These are phyloP conservation scores for Hippocampus abdominalis DNA, from an alignment of 2,113 vertebrate species.

Conservation along the genomic window DNA sequence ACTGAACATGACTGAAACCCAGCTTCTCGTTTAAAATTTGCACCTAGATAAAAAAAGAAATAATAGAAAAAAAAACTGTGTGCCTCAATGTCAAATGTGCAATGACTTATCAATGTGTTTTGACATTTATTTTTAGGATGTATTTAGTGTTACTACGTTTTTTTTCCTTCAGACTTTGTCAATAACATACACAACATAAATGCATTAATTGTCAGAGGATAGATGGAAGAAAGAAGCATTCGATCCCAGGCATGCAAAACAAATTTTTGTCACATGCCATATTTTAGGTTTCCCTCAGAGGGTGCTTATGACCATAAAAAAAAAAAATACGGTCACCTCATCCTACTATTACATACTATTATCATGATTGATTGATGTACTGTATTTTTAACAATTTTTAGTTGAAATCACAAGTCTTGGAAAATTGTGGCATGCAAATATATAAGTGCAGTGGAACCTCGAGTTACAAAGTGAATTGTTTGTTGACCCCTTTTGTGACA, in stretches of 20 bases:
- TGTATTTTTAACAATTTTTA: background rate
- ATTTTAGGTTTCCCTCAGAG: background rate
- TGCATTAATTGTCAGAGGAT: constrained; percentile 40
- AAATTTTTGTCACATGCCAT: background rate
- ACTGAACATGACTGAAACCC: constrained; percentile 73
- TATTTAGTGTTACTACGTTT: background rate
- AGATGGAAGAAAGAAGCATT: constrained; percentile 6
- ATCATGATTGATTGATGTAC: background rate
- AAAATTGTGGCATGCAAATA: no score
- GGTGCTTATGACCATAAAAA: background rate
- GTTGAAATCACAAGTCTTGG: background rate
- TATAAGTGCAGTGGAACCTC: no score
- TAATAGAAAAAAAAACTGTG: constrained; percentile 38
- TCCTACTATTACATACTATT: background rate
- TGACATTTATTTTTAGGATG: constrained; percentile 7
- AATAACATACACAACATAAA: constrained; percentile 13
- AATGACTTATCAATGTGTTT: constrained; percentile 10
- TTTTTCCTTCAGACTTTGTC: background rate
- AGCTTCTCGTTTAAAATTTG: constrained; percentile 59
- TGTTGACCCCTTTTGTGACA: no score
- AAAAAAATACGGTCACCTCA: background rate
- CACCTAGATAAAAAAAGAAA: constrained; percentile 58
- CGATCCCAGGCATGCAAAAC: background rate
- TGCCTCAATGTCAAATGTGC: constrained; percentile 28
- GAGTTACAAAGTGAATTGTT: no score